phyloP scores from a whole-genome alignment of 2,888 invertebrate genomes.

The Drosophila cognata region DNA sequence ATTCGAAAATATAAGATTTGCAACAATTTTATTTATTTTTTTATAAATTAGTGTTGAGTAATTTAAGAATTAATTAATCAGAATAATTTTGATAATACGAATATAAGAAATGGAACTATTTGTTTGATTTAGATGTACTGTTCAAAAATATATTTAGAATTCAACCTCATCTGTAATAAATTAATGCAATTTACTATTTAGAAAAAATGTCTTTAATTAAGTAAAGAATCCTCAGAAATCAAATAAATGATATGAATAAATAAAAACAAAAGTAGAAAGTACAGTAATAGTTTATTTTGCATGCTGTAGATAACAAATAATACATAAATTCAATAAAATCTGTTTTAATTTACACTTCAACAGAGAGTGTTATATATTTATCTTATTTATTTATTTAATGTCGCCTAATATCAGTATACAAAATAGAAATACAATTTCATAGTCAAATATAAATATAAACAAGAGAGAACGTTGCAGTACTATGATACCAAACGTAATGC shows the following conservation, averaged over 20 bases:
- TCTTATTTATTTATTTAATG: neutral
- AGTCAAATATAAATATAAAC: too few species aligned
- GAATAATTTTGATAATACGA: neutral
- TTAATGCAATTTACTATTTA: neutral
- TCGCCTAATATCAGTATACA: too few species aligned
- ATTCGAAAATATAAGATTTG: neutral
- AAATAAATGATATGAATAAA: neutral
- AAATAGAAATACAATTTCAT: neutral
- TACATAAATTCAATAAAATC: neutral
- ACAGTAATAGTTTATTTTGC: neutral
- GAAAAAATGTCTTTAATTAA: neutral
- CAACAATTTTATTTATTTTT: neutral
- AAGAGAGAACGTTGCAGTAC: too few species aligned
- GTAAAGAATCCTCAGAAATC: neutral
- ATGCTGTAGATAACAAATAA: neutral
- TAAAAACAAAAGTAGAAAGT: neutral
- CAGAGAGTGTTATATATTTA: neutral
- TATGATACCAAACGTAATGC: too few species aligned
- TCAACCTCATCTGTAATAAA: neutral
- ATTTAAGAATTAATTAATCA: neutral
- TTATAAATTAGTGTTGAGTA: neutral
- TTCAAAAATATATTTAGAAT: neutral
- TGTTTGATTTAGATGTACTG: neutral
- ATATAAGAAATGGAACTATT: neutral
- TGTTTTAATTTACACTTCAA: neutral